Evolutionary conservation across 2,113 vertebrate genomes (phyloP).

Genomic region (Leucosticte australis): DNA sequence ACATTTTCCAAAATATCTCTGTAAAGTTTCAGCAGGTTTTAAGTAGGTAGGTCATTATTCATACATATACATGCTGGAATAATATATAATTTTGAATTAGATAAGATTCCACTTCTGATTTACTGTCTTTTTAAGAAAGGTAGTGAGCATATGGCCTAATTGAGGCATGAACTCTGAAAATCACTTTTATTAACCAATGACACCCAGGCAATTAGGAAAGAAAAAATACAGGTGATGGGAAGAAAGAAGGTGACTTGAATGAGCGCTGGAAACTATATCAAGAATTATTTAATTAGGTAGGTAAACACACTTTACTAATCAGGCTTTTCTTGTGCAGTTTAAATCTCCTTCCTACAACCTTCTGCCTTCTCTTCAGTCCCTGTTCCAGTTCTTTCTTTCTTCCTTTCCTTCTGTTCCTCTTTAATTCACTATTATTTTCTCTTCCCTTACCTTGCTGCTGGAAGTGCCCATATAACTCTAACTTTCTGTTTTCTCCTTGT

Average conservation of each 20-base stretch:
- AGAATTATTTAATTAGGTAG: constrained; percentile 10
- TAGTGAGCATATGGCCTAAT: neutral
- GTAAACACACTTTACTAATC: neutral
- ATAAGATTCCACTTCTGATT: neutral
- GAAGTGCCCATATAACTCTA: neutral
- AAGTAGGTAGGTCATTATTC: neutral
- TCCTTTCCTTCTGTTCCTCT: neutral
- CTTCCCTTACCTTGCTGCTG: neutral
- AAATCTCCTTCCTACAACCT: constrained; percentile 2
- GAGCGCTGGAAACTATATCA: neutral
- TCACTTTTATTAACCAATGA: neutral
- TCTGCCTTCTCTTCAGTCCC: neutral
- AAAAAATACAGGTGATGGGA: neutral
- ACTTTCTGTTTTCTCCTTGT: neutral
- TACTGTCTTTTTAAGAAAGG: neutral
- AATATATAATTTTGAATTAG: neutral
- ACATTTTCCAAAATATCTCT: neutral
- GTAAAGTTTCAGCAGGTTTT: neutral
- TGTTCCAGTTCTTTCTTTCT: neutral
- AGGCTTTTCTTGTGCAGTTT: neutral
- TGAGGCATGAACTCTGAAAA: neutral
- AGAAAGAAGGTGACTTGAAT: constrained; percentile 19
- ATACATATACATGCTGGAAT: neutral
- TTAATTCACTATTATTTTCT: neutral
- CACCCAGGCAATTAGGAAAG: neutral